phyloP scores from a whole-genome alignment of 2,888 invertebrate genomes.

The Pseudeuparius sepicola region DNA sequence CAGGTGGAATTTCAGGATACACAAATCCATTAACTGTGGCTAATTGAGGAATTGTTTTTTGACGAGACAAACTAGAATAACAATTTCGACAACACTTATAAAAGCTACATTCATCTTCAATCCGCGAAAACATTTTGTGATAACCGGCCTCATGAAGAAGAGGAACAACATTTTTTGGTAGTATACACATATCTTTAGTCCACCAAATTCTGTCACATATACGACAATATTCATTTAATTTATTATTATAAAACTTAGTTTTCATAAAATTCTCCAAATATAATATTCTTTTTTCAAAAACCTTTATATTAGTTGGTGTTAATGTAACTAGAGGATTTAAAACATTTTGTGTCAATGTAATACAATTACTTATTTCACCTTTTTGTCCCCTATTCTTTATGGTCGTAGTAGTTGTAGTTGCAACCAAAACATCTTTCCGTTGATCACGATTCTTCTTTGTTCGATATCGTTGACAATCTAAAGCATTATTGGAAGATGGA shows the following conservation, averaged over 20 bases:
- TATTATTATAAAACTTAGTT: conserved; percentile 11
- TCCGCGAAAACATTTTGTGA: conserved; percentile 6
- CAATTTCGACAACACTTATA: conserved; percentile 8
- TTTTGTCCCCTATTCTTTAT: no score
- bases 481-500: no score
- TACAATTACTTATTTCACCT: no score
- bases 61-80: not conserved
- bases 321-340: no score
- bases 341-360: no score
- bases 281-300: no score
- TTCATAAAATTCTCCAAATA: conserved; percentile 11
- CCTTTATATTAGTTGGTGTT: no score
- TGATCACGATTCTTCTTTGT: no score
- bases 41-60: not conserved
- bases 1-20: conserved; percentile 13
- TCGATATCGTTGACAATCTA: no score
- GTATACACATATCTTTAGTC: conserved; percentile 5
- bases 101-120: conserved; percentile 11
- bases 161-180: no score
- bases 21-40: conserved; percentile 9
- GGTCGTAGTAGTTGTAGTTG: no score
- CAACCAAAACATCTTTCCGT: no score
- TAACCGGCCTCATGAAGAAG: conserved; percentile 11
- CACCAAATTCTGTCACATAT: conserved; percentile 14
- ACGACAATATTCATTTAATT: conserved; percentile 15